Conservation (phyloP, 2,888 invertebrate genomes). For the Aproaerema taeniolella region DNA sequence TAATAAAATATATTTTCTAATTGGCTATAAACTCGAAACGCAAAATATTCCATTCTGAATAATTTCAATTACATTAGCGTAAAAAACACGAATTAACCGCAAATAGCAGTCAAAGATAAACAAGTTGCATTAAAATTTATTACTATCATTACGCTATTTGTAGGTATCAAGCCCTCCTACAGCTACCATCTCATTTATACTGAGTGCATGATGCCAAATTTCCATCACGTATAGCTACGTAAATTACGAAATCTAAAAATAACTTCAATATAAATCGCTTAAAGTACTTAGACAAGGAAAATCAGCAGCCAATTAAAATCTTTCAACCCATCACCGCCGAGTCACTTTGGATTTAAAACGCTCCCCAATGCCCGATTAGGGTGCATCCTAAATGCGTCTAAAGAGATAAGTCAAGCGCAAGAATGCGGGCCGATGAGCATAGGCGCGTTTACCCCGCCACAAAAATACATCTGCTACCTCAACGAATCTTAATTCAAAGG, state of each 20-base stretch:
- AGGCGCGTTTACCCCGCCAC: slow-evolving; percentile 49
- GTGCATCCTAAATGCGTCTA: slow-evolving; percentile 73
- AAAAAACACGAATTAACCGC: no score
- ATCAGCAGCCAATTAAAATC: slow-evolving; percentile 67
- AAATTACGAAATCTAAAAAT: slow-evolving; percentile 1
- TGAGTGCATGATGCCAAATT: slow-evolving; percentile 3
- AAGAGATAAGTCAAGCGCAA: slow-evolving; percentile 65
- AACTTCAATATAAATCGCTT: not conserved
- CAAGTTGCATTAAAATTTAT: slow-evolving; percentile 7
- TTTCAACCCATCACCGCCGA: slow-evolving; percentile 55
- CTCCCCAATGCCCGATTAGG: slow-evolving; percentile 64
- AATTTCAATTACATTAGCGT: no score
- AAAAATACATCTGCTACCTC: slow-evolving; percentile 26
- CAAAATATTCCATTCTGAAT: no score
- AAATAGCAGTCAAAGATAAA: slow-evolving; percentile 5
- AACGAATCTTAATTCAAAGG: slow-evolving; percentile 21
- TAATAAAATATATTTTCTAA: no score
- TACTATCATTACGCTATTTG: slow-evolving; percentile 5
- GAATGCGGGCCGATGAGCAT: slow-evolving; percentile 69
- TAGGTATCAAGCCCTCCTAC: slow-evolving; percentile 1
- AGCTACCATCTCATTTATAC: slow-evolving; percentile 1
- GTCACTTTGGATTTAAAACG: slow-evolving; percentile 62
- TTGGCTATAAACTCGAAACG: no score
- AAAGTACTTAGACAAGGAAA: slow-evolving; percentile 24
- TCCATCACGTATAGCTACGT: slow-evolving; percentile 5